phyloP scores from a whole-genome alignment of 2,888 invertebrate species.

The Papilio elwesi region DNA sequence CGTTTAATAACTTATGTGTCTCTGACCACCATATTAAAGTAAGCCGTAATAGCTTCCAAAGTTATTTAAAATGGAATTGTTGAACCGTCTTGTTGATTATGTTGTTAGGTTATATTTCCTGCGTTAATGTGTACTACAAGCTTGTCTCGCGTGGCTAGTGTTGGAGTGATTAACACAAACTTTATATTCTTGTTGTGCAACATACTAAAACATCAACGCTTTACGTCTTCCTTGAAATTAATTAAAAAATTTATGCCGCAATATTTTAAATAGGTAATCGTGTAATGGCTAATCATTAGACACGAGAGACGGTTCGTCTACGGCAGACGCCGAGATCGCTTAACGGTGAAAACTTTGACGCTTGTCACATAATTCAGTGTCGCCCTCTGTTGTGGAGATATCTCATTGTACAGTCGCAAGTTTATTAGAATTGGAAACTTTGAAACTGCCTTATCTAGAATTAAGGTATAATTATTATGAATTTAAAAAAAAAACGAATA shows the following conservation, averaged over 20 bases:
- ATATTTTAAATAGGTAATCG: slow-evolving; percentile 15
- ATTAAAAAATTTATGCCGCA: slow-evolving; percentile 8
- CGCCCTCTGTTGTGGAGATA: neutral
- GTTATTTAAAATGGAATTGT: neutral
- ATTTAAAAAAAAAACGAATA: too few relatives aligned
- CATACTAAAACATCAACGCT: slow-evolving; percentile 7
- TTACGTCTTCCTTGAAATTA: slow-evolving; percentile 15
- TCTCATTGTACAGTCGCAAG: neutral
- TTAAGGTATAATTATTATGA: too few relatives aligned
- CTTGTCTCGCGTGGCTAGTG: neutral
- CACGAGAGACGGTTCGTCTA: neutral
- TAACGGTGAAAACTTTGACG: slow-evolving; percentile 35
- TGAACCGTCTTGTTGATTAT: neutral
- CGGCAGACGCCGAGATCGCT: neutral
- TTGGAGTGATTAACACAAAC: neutral
- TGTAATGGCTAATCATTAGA: slow-evolving; percentile 24
- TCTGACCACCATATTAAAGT: too few relatives aligned
- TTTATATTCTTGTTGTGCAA: neutral
- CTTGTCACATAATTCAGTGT: slow-evolving; percentile 39
- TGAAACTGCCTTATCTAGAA: too few relatives aligned
- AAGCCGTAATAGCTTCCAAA: neutral
- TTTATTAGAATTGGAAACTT: too few relatives aligned
- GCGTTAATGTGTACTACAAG: neutral
- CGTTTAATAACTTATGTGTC: too few relatives aligned
- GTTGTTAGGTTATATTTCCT: neutral